phyloP scores from a whole-genome alignment of 2,888 invertebrate species.

The Bombylius discolor region DNA sequence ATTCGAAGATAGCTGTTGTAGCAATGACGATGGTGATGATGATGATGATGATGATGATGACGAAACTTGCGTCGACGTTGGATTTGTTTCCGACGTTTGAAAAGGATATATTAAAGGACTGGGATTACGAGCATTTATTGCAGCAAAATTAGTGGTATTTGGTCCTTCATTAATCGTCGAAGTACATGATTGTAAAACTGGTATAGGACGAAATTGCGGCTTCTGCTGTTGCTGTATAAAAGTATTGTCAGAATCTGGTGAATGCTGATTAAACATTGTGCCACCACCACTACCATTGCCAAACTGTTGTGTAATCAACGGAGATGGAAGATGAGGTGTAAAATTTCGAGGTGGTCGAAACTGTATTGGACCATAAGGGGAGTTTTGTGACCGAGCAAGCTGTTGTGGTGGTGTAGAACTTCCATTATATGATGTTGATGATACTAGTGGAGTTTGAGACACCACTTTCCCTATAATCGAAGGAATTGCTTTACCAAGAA shows the following conservation, averaged over 20 bases:
- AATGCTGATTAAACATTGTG: too few relatives aligned
- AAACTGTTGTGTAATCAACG: background rate
- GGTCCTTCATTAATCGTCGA: too few relatives aligned
- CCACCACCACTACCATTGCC: background rate
- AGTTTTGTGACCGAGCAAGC: too few relatives aligned
- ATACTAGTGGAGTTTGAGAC: background rate
- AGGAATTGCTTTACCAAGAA: background rate
- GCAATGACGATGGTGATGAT: too few relatives aligned
- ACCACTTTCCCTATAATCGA: background rate
- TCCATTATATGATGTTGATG: background rate
- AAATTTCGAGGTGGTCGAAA: too few relatives aligned
- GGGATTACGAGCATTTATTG: too few relatives aligned
- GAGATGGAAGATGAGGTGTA: background rate
- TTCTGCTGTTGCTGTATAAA: background rate
- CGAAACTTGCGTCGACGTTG: background rate
- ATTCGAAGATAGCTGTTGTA: background rate
- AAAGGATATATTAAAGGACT: background rate
- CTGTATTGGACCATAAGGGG: too few relatives aligned
- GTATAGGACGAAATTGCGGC: background rate
- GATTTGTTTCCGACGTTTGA: background rate
- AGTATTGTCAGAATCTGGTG: background rate
- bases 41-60: background rate
- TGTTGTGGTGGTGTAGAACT: background rate
- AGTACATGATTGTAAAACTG: background rate
- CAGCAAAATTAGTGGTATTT: too few relatives aligned